Base-by-base conservation (phyloP, 2,888 invertebrate genomes). In the Trachelus troglodyta region DNA sequence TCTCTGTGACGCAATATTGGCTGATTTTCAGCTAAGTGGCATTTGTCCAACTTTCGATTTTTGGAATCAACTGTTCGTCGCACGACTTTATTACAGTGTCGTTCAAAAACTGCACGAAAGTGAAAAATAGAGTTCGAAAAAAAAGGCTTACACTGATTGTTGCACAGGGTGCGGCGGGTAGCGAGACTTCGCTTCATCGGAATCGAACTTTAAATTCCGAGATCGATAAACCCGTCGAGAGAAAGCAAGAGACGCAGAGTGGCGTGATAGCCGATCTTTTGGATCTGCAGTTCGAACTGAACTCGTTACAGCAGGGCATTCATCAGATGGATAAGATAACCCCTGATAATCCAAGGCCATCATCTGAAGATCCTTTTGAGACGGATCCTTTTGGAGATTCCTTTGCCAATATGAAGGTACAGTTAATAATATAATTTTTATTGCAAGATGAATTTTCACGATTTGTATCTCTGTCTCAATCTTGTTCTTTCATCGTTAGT, bases 251-350 rank as follows among this genome's bases (percentile, higher is more conserved):
- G 76, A 82, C 87, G 37, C 90, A 89, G 81, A 89, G 87, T 75
- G 94, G 94, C n/a, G 95, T 95, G 34, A 97, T 97, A 68, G 97
- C 97, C 1, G 97, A 97, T 92, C 92, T 98, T 81, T 95, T 98
- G 30, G 97, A 97, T 91, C 92, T 97, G 83, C 97, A 97, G 90
- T 95, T 97, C 87, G 97, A 97, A 92, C 92, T 98, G 80, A 96
- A 95, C 89, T 97, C 96, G 79, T 92, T 97, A 86, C 95, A 97
- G 89, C 95, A 97, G 84, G 97, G 97, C 2, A 95, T 97, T 81
- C 96, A 96, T 83, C 97, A 97, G 92, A 97, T 97, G 93, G 97
- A 97, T 90, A 94, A 96, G 79, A 95, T 97, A 68, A 97, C 97
- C 4, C 95, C 95, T 12, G 95, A 94, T 68, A 95, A 95, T 88